phyloP scores from a whole-genome alignment of 1,140 invertebrate species.

The Leptinotarsa lineolata region DNA sequence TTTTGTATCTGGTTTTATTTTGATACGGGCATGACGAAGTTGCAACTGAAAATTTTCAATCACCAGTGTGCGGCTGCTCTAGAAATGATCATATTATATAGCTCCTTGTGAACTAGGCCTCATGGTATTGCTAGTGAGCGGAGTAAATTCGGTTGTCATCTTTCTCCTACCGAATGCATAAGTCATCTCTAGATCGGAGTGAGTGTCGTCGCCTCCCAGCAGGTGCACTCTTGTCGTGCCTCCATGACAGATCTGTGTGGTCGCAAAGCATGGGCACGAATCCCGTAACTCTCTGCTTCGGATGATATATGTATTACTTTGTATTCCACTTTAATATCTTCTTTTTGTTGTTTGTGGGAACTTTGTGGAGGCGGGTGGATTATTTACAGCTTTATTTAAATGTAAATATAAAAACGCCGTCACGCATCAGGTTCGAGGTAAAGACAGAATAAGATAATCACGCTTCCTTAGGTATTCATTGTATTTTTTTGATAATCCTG shows the following conservation, averaged over 20 bases:
- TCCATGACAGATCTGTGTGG: slow-evolving; percentile 44
- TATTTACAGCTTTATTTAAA: slow-evolving; percentile 26
- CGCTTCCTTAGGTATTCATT: neutral
- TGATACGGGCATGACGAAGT: too few relatives aligned
- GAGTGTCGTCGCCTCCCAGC: slow-evolving; percentile 48
- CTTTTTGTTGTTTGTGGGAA: slow-evolving; percentile 25
- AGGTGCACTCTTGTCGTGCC: slow-evolving; percentile 41
- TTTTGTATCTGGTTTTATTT: too few relatives aligned
- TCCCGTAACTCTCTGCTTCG: slow-evolving; percentile 23
- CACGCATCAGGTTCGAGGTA: neutral
- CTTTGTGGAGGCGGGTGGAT: slow-evolving; percentile 16
- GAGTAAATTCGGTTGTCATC: neutral
- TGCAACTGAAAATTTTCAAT: too few relatives aligned
- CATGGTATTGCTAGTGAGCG: too few relatives aligned
- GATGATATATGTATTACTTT: slow-evolving; percentile 29
- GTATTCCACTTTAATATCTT: slow-evolving; percentile 28
- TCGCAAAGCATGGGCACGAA: slow-evolving; percentile 37
- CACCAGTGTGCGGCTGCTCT: too few relatives aligned
- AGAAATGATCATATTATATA: too few relatives aligned
- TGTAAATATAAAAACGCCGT: slow-evolving; percentile 19
- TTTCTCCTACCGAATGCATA: slow-evolving; percentile 28
- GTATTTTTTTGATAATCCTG: too few relatives aligned
- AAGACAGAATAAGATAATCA: neutral
- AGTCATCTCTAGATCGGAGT: slow-evolving; percentile 40
- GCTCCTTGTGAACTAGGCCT: too few relatives aligned